Base-by-base conservation (phyloP, 2,888 invertebrate genomes). In the Apodemia zela region DNA sequence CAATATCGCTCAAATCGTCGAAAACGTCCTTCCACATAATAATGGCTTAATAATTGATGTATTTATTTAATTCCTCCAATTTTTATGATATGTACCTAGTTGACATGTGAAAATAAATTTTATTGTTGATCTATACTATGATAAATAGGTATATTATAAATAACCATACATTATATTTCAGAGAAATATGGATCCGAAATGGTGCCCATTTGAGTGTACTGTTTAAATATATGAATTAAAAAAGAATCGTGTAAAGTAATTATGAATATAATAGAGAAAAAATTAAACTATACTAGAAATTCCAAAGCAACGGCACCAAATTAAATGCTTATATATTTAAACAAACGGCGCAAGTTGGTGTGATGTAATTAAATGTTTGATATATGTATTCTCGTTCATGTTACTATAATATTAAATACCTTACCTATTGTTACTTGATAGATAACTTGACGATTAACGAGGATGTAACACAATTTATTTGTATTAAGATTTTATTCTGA, bases 401-500 rank as follows among this genome's bases (percentile, higher is more conserved):
- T 90, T 89, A 89, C 84, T 89, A 85, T 91, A 89, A 87, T 88
- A 85, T 87, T 87, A 86, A 85, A 84, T 71, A 73, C 66, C 69
- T 71, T 68, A 70, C 63, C 65, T 85, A 87, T 82, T 86, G 84
- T 88, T 88, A 86, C 87, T 86, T 80, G 76, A 85, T 89, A 89
- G 88, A 81, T 80, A 81, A 85, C 81, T 88, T 89, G 88, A 88
- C 84, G 82, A 85, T 86, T 86, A 82, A 87, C 25, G 79, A 84
- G 84, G 81, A 83, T 86, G 76, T 85, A 85, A 84, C 87, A 84
- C 85, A 59, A 87, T 89, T 89, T 79, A 84, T 89, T 90, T 90
- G 88, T 91, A 91, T 86, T 84, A 79, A 87, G 72, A 85, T 82
- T 78, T 81, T 88, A 89, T 87, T 85, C 89, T 82, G 77, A 89